Evolutionary conservation across 2,888 invertebrate genomes (phyloP), one percentile per base, ranked within the genome.

Genomic region (Gryllus longicercus): DNA sequence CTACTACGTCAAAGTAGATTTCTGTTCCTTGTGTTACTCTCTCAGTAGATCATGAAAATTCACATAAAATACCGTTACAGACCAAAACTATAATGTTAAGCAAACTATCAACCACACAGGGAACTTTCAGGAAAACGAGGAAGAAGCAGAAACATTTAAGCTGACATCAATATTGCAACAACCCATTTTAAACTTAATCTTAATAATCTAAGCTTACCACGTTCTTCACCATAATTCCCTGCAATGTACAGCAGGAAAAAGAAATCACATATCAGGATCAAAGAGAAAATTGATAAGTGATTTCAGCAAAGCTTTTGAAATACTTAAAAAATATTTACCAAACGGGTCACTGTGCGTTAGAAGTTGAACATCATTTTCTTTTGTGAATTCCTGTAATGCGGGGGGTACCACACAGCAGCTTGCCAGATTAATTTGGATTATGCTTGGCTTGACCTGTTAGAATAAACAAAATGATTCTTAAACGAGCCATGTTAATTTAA

Each of bases 361-460:
- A 74, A 99, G 88, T 86, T 97, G 97, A 82, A 99, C 94, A 85
- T 96, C 95, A 85, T 97, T 93, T 83, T 94, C 93, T 84, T 95
- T 94, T 82, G 98, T 96, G 88, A 96, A 99, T 83, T 93, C 92
- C 86, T 96, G 94, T 83, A 99, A 89, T 2, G 95, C 92, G 2
- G 96, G 94, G 38, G 98, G 98, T 80, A 99, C 97, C 4, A 97
- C 95, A 88, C 98, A 98, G 86, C 98, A 98, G 18, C 95, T 93
- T 1, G 95, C 93, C 80, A 98, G 89, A 88, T 96, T 98, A 81
- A 98, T 96, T 89, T 98, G 98, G 80, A 97, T 94, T 81, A 96
- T 96, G 82, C 92, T 90, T 4, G 98, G 98, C 85, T 95, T 94
- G 16, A 96, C 90, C 86, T 91, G n/a, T n/a, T 18, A 76, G 51